These are phyloP conservation scores for Orchesella cincta DNA, from an alignment of 1,140 invertebrate genomes.

Conservation along the genomic window DNA sequence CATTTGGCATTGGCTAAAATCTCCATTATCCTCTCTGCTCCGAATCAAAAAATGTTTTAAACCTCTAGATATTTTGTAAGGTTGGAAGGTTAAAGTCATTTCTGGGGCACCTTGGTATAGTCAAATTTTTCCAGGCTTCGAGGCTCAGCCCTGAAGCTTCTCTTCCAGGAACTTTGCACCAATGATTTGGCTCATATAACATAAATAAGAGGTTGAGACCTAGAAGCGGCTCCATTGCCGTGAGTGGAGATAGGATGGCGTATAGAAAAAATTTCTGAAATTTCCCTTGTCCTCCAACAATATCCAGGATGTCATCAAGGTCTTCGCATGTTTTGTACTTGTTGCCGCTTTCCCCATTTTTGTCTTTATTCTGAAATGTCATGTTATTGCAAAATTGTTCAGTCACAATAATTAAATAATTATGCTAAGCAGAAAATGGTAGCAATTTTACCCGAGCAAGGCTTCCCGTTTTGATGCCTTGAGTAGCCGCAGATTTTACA, in stretches of 20 bases:
- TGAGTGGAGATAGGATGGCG: constrained; percentile 31
- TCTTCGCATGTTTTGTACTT: constrained; percentile 20
- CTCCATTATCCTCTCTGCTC: neutral
- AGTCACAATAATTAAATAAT: neutral
- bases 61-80: neutral
- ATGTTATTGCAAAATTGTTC: constrained; percentile 7
- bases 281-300: constrained; percentile 31
- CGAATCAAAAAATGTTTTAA: neutral
- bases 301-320: constrained; percentile 34
- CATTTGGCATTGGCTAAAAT: constrained; percentile 33
- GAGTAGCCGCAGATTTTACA: neutral
- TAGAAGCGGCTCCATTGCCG: constrained; percentile 30
- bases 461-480: neutral
- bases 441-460: neutral
- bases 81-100: neutral
- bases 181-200: constrained; percentile 41
- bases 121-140: constrained; percentile 33
- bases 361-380: neutral
- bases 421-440: neutral
- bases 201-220: constrained; percentile 35
- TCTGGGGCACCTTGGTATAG: constrained; percentile 25
- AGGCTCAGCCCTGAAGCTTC: neutral
- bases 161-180: constrained; percentile 35
- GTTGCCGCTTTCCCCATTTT: neutral
- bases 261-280: constrained; percentile 39